phyloP scores from a whole-genome alignment of 2,113 vertebrate genomes.

The Alces alces region DNA sequence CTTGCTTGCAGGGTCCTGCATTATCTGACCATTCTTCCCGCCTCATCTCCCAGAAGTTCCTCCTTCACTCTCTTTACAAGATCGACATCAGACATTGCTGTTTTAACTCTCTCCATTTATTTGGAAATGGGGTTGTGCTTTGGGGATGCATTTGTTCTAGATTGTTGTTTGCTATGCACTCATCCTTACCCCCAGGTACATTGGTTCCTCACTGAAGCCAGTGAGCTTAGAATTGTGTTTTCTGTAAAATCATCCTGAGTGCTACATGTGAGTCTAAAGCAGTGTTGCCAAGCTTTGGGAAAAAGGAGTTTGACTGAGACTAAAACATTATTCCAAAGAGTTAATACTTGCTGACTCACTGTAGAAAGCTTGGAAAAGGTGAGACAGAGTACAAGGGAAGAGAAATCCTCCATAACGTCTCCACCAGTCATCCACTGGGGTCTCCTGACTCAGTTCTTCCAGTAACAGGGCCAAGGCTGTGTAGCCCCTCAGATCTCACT shows the following conservation, averaged over 20 bases:
- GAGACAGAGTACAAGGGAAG: background rate
- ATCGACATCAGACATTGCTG: fast-evolving
- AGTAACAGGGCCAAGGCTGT: background rate
- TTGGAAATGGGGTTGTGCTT: background rate
- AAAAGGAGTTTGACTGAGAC: background rate
- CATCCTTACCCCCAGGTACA: background rate
- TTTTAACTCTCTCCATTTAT: background rate
- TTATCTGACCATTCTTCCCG: fast-evolving
- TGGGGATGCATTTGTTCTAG: background rate
- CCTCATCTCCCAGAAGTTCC: background rate
- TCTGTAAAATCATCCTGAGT: background rate
- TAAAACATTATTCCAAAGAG: background rate
- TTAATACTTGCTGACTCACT: background rate
- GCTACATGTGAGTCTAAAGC: background rate
- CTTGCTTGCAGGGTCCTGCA: background rate
- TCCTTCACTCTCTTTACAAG: background rate
- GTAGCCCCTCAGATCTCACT: background rate
- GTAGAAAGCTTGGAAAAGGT: background rate
- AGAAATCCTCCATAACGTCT: background rate
- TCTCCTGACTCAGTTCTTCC: background rate
- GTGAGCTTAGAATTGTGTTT: background rate
- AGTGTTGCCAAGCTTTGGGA: background rate
- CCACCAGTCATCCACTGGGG: fast-evolving
- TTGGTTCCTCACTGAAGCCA: background rate
- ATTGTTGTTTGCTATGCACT: background rate